Percentiles rank a stretch among this genome's conserved stretches.
Evolutionary conservation across 2,888 invertebrate genomes (phyloP).

Genomic region (Cryptocephalus primarius): DNA sequence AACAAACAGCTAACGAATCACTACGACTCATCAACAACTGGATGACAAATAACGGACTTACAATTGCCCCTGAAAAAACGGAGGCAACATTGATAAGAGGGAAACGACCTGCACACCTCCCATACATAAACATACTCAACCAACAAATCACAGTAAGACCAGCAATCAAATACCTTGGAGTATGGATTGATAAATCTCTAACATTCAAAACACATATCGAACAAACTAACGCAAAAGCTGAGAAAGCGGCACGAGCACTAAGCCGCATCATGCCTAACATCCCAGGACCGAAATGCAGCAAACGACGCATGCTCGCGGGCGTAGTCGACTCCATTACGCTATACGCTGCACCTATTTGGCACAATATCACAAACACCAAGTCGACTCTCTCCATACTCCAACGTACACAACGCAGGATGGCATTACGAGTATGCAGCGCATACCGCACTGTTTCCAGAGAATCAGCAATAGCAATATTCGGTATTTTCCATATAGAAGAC

Average conservation of each 20-base stretch:
- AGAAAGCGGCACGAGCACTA: conserved; percentile 6
- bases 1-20: neutral
- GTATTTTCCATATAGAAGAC: too few species aligned
- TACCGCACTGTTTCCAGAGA: too few species aligned
- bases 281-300: conserved; percentile 2
- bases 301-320: conserved; percentile 2
- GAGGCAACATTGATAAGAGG: conserved; percentile 2
- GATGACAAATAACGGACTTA: neutral
- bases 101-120: too few species aligned
- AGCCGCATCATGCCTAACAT: conserved; percentile 13
- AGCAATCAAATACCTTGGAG: conserved; percentile 15
- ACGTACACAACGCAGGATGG: too few species aligned
- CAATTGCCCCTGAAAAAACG: conserved; percentile 1
- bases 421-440: too few species aligned
- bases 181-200: conserved; percentile 9
- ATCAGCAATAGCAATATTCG: too few species aligned
- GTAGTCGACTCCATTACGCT: conserved; percentile 5
- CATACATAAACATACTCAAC: too few species aligned
- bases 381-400: too few species aligned
- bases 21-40: neutral
- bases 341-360: conserved; percentile 8
- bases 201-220: conserved; percentile 13
- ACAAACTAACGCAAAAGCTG: conserved; percentile 8
- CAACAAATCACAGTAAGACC: too few species aligned
- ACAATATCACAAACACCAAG: too few species aligned